Base-by-base conservation (phyloP, 2,797 vertebrate genomes). In the Toxotes lorentzi region DNA sequence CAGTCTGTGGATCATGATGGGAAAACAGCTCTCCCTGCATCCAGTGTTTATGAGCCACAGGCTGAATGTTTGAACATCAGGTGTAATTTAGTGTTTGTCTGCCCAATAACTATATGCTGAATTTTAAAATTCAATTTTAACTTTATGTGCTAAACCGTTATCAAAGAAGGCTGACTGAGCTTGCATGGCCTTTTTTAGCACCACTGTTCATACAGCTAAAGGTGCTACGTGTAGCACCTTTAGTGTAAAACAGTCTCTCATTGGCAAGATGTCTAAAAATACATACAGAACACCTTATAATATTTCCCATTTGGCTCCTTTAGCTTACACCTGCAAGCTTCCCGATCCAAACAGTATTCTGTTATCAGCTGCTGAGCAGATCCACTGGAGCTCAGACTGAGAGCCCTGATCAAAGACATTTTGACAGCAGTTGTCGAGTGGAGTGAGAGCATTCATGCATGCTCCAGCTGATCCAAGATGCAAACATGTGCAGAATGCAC, bases 1-100 rank as follows among this genome's bases (percentile, higher is more conserved):
- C 73, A 82, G 83, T 75, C 43, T 69, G 23, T 66, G 64, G 76
- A 84, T 86, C 76, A 82, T 71, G 71, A 64, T 23, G 35, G 41
- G 58, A 16, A 7, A 53, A 74, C 70, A 50, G 23, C 53, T 65
- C 43, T 70, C 17, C 21, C n/a, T 69, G 40, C 65, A 66, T 43
- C 32, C 32, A 23, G 35, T 38, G 10, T 41, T 70, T 57, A 4
- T 19, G 60, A 74, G 43, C n/a, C 50, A 63, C 27, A 73, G 27
- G 4, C 68, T 75, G 48, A 45, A 56, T 60, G 43, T 71, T 54
- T 54, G 38, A 43, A 40, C 2, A 1, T 70, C 57, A 47, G 38
- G 47, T 70, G 61, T 60, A 64, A 77, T 62, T 56, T 51, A 32
- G 27, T 8, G 71, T 82, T 43, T 21, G 30, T 73, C 12, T 68